Percentiles rank a stretch among this genome's conserved stretches.
phyloP scores from a whole-genome alignment of 2,888 invertebrate genomes.

The Timema podura region DNA sequence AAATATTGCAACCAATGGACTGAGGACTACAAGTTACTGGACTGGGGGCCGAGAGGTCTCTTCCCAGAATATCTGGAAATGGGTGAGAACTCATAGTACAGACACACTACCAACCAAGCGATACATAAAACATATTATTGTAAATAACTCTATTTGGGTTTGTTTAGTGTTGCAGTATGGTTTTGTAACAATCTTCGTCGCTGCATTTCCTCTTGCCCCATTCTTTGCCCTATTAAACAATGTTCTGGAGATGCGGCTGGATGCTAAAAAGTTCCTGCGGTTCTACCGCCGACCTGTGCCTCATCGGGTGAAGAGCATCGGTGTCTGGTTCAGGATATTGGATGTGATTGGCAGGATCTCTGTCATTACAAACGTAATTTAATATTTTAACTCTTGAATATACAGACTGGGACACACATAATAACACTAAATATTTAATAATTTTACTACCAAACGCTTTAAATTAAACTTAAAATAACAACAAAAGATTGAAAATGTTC shows the following conservation, averaged over 20 bases:
- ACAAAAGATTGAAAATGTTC: no score
- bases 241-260: slow-evolving; percentile 75
- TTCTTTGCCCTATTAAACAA: slow-evolving; percentile 78
- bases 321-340: slow-evolving; percentile 74
- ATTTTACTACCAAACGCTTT: not conserved
- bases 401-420: not conserved
- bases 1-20: slow-evolving; percentile 62
- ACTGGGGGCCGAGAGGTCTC: slow-evolving; percentile 61
- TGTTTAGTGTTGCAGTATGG: slow-evolving; percentile 76
- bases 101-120: no score
- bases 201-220: slow-evolving; percentile 81
- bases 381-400: no score
- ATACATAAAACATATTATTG: no score
- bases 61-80: slow-evolving; percentile 84
- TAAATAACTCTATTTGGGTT: slow-evolving; percentile 10
- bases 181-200: slow-evolving; percentile 79
- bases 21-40: slow-evolving; percentile 64
- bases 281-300: slow-evolving; percentile 71
- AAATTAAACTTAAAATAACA: no score
- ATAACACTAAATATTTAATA: not conserved
- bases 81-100: slow-evolving; percentile 53
- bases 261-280: slow-evolving; percentile 75
- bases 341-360: slow-evolving; percentile 69
- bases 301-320: slow-evolving; percentile 68
- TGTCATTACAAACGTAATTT: slow-evolving; percentile 70